Base-by-base conservation (phyloP, 2,113 vertebrate genomes). In the Chrysochloris asiatica region DNA sequence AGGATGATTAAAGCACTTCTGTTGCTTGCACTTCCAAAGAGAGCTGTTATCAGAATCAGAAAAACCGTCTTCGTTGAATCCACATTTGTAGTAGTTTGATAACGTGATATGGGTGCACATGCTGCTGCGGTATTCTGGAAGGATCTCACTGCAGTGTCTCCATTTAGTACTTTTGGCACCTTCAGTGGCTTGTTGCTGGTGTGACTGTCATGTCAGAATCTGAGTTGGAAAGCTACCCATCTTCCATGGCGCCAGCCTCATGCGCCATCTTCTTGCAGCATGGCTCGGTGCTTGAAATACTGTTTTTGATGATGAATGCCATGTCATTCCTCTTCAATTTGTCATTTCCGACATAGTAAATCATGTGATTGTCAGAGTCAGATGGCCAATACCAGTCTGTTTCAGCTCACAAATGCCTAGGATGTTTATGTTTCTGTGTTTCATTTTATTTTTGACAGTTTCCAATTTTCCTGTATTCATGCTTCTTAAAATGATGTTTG, bases 161-260 rank as follows among this genome's bases (percentile, higher is more conserved):
- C 87, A 47, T 93, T 73, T 0, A 95, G 84, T 0, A 48, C 59
- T 90, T 97, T 98, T 98, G 96, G 90, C 89, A 95, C 96, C 91
- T 95, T 97, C 90, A 87, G 78, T 36, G 83, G 88, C 5, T 54
- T 92, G 2, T 97, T 96, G 36, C 95, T 96, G 92, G 95, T 2
- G 45, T 75, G 22, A 96, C 97, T 5, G 96, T 91, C 98, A 99
- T 98, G 79, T 99, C 99, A 4, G 97, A 97, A 28, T 99, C 99
- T 8, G 99, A 99, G 11, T 96, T 98, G 0, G 98, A 98, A 2
- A 99, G 90, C 97, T 99, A 99, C 10, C 99, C 99, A 1, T 99
- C 99, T 33, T 98, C 98, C 99, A 99, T 99, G 16, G 96, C 83
- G 30, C 97, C 93, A 73, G 16, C 76, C 14, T 97, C 96, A 96